Base-by-base conservation (phyloP, 2,888 invertebrate species). In the Abrostola tripartita region DNA sequence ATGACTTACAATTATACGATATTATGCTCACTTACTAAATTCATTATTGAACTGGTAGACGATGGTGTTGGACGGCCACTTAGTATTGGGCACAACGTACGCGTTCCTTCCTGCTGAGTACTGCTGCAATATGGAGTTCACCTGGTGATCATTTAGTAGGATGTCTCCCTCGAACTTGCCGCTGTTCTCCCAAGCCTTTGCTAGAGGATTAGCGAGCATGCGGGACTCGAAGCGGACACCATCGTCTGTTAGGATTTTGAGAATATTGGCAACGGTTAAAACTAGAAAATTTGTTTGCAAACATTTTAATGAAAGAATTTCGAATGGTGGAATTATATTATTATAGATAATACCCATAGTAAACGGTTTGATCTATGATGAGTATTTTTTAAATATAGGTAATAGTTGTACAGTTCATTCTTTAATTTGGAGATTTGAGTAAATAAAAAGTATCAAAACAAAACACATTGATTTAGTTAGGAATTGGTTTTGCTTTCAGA, bases 141-240 rank as follows among this genome's bases (percentile, higher is more conserved):
- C 78, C 59, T 84, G 75, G 50, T 81, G 79, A 11, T 88, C 86
- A 37, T 85, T 84, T 50, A 90, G 81, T 7, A 88, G 57, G 5
- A 90, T 90, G 70, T 90, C 90, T 0, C 90, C 90, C 71, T 90
- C 79, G 81, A 71, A 88, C 70, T 86, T 88, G 68, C 90, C 90
- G 67, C 88, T 89, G 78, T 85, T 85, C 76, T 86, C 87, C 88
- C 79, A 61, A 4, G 87, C 81, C 64, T 81, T 82, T 0, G 58
- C 55, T 6, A 61, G 62, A 24, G 77, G 78, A 24, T 70, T 76
- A 11, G 47, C 38, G 2, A 72, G 60, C 74, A 82, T 81, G 11
- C 82, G 81, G 5, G 81, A 71, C 11, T 82, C 68, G 6, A 88
- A 64, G 11, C 63, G 68, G 24, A 78, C 61, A 9, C 82, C 85